Evolutionary conservation across 2,888 invertebrate genomes (phyloP).

Genomic region (Erebia epiphron): DNA sequence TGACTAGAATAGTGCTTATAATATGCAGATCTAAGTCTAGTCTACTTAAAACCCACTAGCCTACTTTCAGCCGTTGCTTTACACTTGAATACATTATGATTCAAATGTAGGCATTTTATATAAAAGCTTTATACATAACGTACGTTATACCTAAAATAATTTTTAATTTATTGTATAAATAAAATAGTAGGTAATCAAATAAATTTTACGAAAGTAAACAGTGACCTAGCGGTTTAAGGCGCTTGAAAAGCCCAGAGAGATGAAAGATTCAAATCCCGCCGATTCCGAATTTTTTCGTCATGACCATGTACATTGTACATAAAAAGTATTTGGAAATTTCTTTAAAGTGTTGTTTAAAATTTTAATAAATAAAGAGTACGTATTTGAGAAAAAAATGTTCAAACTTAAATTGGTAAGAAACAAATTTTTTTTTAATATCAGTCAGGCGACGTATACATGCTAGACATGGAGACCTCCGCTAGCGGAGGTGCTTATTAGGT

Average conservation of each 20-base stretch:
- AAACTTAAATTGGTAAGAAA: neutral
- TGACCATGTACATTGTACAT: too few relatives aligned
- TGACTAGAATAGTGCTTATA: slow-evolving; percentile 30
- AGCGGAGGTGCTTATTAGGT: slow-evolving; percentile 8
- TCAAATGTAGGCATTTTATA: slow-evolving; percentile 21
- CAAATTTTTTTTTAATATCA: neutral
- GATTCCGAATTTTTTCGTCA: too few relatives aligned
- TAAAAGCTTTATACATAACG: neutral
- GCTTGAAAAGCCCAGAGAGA: too few relatives aligned
- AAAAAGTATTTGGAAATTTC: too few relatives aligned
- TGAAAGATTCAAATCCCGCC: too few relatives aligned
- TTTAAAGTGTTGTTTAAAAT: too few relatives aligned
- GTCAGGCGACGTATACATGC: neutral
- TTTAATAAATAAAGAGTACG: too few relatives aligned
- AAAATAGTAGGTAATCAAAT: too few relatives aligned
- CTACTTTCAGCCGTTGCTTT: slow-evolving; percentile 28
- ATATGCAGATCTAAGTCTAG: slow-evolving; percentile 33
- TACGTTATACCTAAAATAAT: neutral
- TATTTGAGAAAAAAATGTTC: neutral
- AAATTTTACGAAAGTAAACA: too few relatives aligned
- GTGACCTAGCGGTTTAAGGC: too few relatives aligned
- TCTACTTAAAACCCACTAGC: slow-evolving; percentile 36
- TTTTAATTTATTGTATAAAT: too few relatives aligned
- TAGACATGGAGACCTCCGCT: slow-evolving; percentile 1
- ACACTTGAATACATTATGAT: slow-evolving; percentile 29